A percentile compares a stretch with the other conserved stretches of the same genome.
phyloP scores from a whole-genome alignment of 2,113 vertebrate species.

The Peromyscus leucopus region DNA sequence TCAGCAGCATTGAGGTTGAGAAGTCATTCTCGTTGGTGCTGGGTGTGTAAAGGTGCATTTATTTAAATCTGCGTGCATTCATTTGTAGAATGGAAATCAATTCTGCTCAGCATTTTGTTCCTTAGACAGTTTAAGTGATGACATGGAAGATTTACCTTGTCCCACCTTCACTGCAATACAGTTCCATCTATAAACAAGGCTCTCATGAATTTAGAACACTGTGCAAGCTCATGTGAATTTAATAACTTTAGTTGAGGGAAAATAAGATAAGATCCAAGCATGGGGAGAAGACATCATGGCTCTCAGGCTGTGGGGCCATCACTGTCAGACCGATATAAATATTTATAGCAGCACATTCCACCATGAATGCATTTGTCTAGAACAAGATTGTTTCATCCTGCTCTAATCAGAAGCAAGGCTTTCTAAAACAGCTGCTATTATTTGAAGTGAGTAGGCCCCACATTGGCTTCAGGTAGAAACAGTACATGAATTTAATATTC shows the following conservation, averaged over 20 bases:
- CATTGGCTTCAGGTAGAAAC: slow-evolving; percentile 4
- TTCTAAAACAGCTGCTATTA: slow-evolving; percentile 36
- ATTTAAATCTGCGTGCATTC: background rate
- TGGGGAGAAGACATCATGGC: slow-evolving; percentile 15
- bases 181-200: slow-evolving; percentile 80
- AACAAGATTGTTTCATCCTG: slow-evolving; percentile 15
- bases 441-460: slow-evolving; percentile 54
- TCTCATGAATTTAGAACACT: slow-evolving; percentile 77
- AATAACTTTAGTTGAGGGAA: slow-evolving; percentile 74
- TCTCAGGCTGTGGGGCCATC: slow-evolving; percentile 68
- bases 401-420: slow-evolving; percentile 52
- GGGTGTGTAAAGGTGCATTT: background rate
- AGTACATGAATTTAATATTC: background rate
- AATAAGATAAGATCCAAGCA: slow-evolving; percentile 73
- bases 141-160: slow-evolving; percentile 78
- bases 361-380: slow-evolving; percentile 72
- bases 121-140: slow-evolving; percentile 64
- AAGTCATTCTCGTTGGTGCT: background rate
- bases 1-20: background rate
- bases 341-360: slow-evolving; percentile 73
- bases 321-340: slow-evolving; percentile 75
- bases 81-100: slow-evolving; percentile 37
- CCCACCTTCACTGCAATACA: slow-evolving; percentile 1
- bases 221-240: slow-evolving; percentile 77
- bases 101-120: slow-evolving; percentile 55